phyloP scores from a whole-genome alignment of 1,140 invertebrate genomes.

The Drosophila equinoxialis region DNA sequence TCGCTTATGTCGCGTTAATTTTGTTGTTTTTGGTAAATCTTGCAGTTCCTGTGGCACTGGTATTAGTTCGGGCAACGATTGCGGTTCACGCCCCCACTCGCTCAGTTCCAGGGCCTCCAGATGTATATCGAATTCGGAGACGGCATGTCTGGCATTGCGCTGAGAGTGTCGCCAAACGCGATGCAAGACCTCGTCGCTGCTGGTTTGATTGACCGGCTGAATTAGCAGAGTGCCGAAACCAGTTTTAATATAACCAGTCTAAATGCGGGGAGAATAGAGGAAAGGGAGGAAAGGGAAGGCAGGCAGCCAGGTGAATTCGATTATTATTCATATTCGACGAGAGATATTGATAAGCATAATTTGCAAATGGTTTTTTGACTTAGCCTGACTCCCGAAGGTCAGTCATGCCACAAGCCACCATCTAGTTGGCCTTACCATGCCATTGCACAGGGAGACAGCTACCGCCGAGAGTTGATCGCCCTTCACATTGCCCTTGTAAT shows the following conservation, averaged over 20 bases:
- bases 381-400: constrained; percentile 42
- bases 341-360: constrained; percentile 73
- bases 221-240: constrained; percentile 87
- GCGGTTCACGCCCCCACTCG: constrained; percentile 25
- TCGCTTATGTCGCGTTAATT: constrained; percentile 76
- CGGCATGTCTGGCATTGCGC: constrained; percentile 77
- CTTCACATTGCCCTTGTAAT: constrained; percentile 87
- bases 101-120: constrained; percentile 56
- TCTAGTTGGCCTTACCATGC: constrained; percentile 85
- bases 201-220: constrained; percentile 85
- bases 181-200: constrained; percentile 71
- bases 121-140: constrained; percentile 68
- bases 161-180: constrained; percentile 74
- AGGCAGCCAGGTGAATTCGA: constrained; percentile 21
- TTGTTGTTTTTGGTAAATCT: neutral
- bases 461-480: constrained; percentile 87
- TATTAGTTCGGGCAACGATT: constrained; percentile 1
- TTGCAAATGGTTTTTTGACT: constrained; percentile 48
- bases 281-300: neutral
- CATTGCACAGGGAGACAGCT: constrained; percentile 89
- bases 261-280: constrained; percentile 23
- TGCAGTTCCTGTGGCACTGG: constrained; percentile 17
- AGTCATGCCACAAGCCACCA: constrained; percentile 27
- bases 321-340: constrained; percentile 72
- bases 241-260: constrained; percentile 88